These are phyloP conservation scores for Trypoxylus dichotomus DNA, from an alignment of 1,140 invertebrate genomes.

Conservation along the genomic window DNA sequence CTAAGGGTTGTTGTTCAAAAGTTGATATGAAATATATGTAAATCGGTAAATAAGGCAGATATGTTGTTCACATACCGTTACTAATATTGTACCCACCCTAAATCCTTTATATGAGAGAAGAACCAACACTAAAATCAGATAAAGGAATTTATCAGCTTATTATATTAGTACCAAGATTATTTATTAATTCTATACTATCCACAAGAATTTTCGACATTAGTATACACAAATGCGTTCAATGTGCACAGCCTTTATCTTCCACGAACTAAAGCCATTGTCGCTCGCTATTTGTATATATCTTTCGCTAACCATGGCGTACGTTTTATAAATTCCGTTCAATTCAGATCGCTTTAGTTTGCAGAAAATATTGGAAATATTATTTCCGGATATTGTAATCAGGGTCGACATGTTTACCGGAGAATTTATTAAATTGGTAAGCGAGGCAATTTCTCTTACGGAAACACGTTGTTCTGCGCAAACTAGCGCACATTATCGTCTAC, in stretches of 20 bases:
- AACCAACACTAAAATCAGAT: too few species aligned
- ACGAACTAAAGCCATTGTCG: background rate
- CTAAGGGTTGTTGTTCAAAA: too few species aligned
- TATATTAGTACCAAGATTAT: too few species aligned
- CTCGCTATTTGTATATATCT: background rate
- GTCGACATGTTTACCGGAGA: constrained; percentile 6
- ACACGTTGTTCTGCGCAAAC: background rate
- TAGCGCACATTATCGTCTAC: background rate
- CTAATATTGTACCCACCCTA: too few species aligned
- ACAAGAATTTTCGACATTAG: background rate
- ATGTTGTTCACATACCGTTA: too few species aligned
- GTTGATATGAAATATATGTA: too few species aligned
- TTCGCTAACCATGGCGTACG: background rate
- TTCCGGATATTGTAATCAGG: background rate
- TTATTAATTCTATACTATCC: too few species aligned
- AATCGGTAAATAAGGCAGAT: too few species aligned
- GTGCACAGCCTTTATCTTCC: background rate
- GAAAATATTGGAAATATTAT: constrained; percentile 21
- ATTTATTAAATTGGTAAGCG: constrained; percentile 21
- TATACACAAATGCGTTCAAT: background rate
- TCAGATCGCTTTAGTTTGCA: background rate
- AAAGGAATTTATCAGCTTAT: too few species aligned
- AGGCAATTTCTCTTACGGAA: constrained; percentile 11
- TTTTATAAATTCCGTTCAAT: constrained; percentile 12
- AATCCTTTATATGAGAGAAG: too few species aligned